These are phyloP conservation scores for Mastomys coucha DNA, from an alignment of 2,113 vertebrate genomes.

Conservation along the genomic window DNA sequence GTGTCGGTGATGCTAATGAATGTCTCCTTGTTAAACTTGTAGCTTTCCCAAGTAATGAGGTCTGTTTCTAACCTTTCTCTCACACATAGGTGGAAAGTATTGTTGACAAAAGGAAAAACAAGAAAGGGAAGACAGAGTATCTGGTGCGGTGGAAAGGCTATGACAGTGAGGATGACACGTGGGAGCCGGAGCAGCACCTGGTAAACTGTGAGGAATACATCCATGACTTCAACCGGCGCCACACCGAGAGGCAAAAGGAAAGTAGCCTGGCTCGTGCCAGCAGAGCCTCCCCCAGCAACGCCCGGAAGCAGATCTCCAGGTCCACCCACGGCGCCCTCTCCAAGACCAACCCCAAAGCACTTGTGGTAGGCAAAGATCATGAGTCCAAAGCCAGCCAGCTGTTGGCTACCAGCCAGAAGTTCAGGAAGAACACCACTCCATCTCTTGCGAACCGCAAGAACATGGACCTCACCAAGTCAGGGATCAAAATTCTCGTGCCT, in stretches of 20 bases:
- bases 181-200: conserved; percentile 97
- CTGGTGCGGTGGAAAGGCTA: conserved; percentile 97
- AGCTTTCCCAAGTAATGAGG: neutral
- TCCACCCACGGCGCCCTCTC: conserved; percentile 88
- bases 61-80: conserved; percentile 27
- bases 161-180: conserved; percentile 94
- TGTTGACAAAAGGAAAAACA: conserved; percentile 95
- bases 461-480: conserved; percentile 95
- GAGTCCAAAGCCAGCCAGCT: conserved; percentile 87
- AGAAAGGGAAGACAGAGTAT: conserved; percentile 96
- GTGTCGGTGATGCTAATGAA: neutral
- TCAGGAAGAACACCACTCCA: conserved; percentile 87
- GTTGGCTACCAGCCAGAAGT: conserved; percentile 88
- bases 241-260: conserved; percentile 89
- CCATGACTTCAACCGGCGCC: conserved; percentile 94
- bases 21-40: neutral
- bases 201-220: conserved; percentile 96
- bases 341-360: conserved; percentile 86
- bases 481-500: conserved; percentile 98
- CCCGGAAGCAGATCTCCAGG: conserved; percentile 91
- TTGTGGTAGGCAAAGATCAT: conserved; percentile 86
- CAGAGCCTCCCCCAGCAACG: conserved; percentile 91
- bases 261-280: conserved; percentile 89
- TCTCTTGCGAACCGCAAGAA: conserved; percentile 89
- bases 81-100: conserved; percentile 94